phyloP scores from a whole-genome alignment of 1,140 invertebrate genomes.

The Cyclargus thomasi region DNA sequence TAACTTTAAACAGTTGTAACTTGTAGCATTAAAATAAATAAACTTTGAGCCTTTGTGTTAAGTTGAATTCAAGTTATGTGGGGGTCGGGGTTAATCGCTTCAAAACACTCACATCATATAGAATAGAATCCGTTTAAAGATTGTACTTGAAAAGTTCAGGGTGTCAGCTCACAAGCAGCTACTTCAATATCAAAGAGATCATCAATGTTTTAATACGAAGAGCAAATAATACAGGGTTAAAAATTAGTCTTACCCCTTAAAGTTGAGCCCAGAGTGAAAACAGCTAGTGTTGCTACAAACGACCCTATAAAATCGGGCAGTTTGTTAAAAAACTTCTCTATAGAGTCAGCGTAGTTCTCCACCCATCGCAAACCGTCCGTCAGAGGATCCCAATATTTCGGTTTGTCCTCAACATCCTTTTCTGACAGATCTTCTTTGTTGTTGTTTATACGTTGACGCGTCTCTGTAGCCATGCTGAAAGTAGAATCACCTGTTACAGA shows the following conservation, averaged over 20 bases:
- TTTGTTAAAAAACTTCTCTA: conserved; percentile 75
- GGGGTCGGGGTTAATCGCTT: too few relatives aligned
- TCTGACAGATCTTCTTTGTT: neutral
- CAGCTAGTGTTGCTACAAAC: conserved; percentile 73
- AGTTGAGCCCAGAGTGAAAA: conserved; percentile 77
- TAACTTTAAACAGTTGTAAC: too few relatives aligned
- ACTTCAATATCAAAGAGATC: too few relatives aligned
- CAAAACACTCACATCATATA: too few relatives aligned
- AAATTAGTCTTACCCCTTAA: conserved; percentile 68
- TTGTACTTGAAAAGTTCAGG: too few relatives aligned
- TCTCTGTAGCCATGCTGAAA: conserved; percentile 1
- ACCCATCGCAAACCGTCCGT: conserved; percentile 75
- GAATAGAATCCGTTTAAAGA: too few relatives aligned
- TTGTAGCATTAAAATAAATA: too few relatives aligned
- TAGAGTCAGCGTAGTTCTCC: conserved; percentile 69
- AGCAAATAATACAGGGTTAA: too few relatives aligned
- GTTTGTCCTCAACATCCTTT: conserved; percentile 26
- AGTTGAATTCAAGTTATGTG: too few relatives aligned
- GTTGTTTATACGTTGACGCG: neutral
- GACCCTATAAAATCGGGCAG: conserved; percentile 73
- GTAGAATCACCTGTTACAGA: neutral
- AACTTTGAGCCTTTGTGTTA: too few relatives aligned
- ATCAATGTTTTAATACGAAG: too few relatives aligned
- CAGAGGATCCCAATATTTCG: conserved; percentile 67
- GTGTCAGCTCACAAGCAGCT: too few relatives aligned